These are phyloP conservation scores for Xenentodon cancila DNA, from an alignment of 2,797 vertebrate genomes.

Conservation along the genomic window DNA sequence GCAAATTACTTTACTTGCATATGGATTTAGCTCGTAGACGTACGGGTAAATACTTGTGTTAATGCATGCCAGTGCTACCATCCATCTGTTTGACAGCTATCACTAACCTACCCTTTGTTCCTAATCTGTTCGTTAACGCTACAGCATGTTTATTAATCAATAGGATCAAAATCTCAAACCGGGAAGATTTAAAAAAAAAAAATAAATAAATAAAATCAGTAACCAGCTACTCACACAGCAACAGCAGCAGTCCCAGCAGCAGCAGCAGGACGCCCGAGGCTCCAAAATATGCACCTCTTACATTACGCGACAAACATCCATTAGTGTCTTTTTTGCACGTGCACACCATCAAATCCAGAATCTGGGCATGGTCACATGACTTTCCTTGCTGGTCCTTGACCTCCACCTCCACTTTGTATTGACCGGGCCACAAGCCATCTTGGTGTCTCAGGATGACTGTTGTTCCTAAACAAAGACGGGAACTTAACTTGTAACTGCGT, in stretches of 20 bases:
- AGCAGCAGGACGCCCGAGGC: slow-evolving; percentile 69
- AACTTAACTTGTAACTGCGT: neutral
- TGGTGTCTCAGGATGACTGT: slow-evolving; percentile 70
- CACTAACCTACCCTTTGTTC: neutral
- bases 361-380: slow-evolving; percentile 61
- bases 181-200: neutral
- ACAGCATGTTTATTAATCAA: slow-evolving; percentile 7
- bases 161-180: neutral
- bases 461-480: slow-evolving; percentile 60
- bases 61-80: neutral
- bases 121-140: neutral
- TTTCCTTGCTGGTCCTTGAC: slow-evolving; percentile 79
- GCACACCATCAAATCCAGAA: slow-evolving; percentile 72
- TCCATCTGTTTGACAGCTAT: neutral
- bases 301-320: neutral
- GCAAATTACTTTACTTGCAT: neutral
- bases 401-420: slow-evolving; percentile 66
- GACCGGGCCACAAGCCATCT: slow-evolving; percentile 72
- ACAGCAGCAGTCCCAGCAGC: slow-evolving; percentile 80
- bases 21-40: neutral
- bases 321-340: slow-evolving; percentile 52
- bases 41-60: neutral
- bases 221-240: slow-evolving; percentile 74
- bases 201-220: neutral
- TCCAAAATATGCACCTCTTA: slow-evolving; percentile 38